Percentiles rank a stretch among this genome's conserved stretches.
These are phyloP conservation scores for Cassiopea andromeda DNA, from an alignment of 30 jellyfish, hydroid and myxozoan species.

Conservation along the genomic window DNA sequence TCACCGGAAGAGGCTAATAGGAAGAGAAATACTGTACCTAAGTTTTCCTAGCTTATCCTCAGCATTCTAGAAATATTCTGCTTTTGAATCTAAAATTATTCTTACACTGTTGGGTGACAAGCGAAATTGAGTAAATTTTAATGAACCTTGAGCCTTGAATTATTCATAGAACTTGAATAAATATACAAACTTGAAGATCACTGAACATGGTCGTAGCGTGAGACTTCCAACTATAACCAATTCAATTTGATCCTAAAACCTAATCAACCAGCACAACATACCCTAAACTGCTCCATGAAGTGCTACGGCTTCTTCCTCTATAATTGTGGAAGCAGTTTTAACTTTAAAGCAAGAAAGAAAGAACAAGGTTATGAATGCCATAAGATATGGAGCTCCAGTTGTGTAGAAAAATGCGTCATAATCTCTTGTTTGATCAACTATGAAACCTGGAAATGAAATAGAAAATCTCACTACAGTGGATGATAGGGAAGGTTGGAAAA, in stretches of 20 bases:
- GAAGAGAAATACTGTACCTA: no score
- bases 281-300: background rate
- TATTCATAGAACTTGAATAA: no score
- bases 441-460: slow-evolving; percentile 10
- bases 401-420: slow-evolving; percentile 52
- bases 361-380: slow-evolving; percentile 6
- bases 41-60: background rate
- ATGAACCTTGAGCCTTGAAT: no score
- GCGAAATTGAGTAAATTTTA: no score
- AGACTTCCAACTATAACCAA: no score
- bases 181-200: no score
- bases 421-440: slow-evolving; percentile 33
- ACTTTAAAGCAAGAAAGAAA: slow-evolving; percentile 1
- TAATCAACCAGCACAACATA: no score
- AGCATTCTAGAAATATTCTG: background rate
- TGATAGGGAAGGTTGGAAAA: background rate
- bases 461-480: background rate
- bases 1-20: no score
- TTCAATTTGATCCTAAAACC: no score
- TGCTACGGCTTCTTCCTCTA: background rate
- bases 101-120: background rate
- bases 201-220: no score
- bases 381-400: slow-evolving; percentile 34
- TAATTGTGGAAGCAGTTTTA: background rate
- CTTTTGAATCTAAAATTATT: background rate